Conservation (phyloP, 2,888 invertebrate species). For the Rotaria socialis region DNA sequence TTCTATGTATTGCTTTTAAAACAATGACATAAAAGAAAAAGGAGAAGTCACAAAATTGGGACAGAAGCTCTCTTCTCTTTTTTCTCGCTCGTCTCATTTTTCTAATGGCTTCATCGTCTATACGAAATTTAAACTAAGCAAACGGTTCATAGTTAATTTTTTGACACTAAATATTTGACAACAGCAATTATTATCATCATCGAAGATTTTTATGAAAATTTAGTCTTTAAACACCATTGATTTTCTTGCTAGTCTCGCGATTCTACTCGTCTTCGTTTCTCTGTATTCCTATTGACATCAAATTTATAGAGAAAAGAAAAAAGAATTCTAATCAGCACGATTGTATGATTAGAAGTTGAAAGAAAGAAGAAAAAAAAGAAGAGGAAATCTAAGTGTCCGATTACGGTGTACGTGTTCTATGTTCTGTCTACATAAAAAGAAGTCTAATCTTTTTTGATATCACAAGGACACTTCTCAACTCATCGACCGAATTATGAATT, state of each 20-base stretch:
- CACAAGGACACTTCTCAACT: neutral
- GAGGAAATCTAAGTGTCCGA: neutral
- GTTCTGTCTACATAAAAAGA: neutral
- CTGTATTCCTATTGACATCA: neutral
- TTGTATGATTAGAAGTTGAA: neutral
- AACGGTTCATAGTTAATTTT: neutral
- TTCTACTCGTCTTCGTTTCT: neutral
- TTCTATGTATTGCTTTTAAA: conserved; percentile 17
- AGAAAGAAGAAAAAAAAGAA: neutral
- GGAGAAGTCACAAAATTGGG: neutral
- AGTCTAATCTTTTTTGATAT: neutral
- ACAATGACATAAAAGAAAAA: neutral
- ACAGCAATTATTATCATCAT: neutral
- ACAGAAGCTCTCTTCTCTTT: neutral
- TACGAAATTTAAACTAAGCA: neutral
- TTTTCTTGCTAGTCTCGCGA: too few relatives aligned
- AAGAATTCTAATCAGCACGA: neutral
- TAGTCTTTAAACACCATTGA: too few relatives aligned
- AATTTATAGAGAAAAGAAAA: neutral
- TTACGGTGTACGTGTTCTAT: neutral
- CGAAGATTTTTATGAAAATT: too few relatives aligned
- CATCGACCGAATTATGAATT: neutral
- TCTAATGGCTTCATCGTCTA: neutral
- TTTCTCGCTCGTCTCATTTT: neutral
- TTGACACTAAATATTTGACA: neutral